These are phyloP conservation scores for Spialia ferax DNA, from an alignment of 2,888 invertebrate genomes.

Conservation along the genomic window DNA sequence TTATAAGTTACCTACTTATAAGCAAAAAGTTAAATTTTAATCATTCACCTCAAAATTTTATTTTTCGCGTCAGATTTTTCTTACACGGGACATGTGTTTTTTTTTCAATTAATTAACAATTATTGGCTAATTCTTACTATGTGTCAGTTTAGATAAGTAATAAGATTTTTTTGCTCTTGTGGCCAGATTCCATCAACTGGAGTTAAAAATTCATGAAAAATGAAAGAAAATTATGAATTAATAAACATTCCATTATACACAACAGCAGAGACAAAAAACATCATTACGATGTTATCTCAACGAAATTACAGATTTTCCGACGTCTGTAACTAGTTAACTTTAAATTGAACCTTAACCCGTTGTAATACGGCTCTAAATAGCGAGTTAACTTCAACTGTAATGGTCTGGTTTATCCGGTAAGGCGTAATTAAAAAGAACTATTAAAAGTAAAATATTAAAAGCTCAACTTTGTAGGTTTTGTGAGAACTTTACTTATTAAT, in stretches of 20 bases:
- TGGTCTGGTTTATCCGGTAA: constrained; percentile 40
- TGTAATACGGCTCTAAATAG: constrained; percentile 8
- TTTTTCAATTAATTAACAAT: too few species aligned
- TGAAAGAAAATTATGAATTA: not conserved
- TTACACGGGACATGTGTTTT: too few species aligned
- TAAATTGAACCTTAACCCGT: not conserved
- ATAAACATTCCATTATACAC: constrained; percentile 1
- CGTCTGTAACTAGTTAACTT: not conserved
- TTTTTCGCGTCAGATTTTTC: too few species aligned
- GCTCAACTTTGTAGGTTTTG: constrained; percentile 53
- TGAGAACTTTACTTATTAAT: constrained; percentile 59
- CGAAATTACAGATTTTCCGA: constrained; percentile 11
- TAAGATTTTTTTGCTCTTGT: too few species aligned
- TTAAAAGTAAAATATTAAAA: constrained; percentile 54
- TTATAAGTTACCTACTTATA: too few species aligned
- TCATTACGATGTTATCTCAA: constrained; percentile 2
- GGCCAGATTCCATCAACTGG: too few species aligned
- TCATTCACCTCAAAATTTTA: too few species aligned
- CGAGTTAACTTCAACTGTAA: constrained; percentile 30
- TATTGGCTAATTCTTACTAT: too few species aligned
- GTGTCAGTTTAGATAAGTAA: too few species aligned
- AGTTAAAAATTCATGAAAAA: not conserved
- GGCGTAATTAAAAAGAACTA: constrained; percentile 54
- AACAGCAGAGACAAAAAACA: not conserved
- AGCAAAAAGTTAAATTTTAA: too few species aligned